Base-by-base conservation (phyloP, 2,113 vertebrate genomes). In the Sturnira hondurensis region DNA sequence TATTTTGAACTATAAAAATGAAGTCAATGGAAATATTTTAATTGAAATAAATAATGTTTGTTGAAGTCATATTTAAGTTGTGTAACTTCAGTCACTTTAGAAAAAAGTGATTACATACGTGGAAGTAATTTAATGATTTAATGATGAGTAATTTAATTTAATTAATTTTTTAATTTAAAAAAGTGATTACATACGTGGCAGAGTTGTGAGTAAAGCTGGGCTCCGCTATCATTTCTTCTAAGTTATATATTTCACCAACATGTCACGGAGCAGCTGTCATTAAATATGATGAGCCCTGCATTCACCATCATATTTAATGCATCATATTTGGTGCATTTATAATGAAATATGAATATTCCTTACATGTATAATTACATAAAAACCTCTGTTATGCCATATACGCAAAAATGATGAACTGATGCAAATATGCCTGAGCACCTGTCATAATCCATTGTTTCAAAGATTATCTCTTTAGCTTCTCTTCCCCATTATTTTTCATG, bases 361-460 rank as follows among this genome's bases (percentile, higher is more conserved):
- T 97, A 74, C 81, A 50, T 92, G 2, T 94, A 87, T 96, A 96
- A 96, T 97, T 97, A 96, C 0, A 0, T 87, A 26, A 91, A 95
- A 96, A 88, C 77, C 84, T 97, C 83, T 97, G 93, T 97, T 97
- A 97, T 43, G 90, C 45, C 28, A 7, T 71, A 26, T 85, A 92
- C 97, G 78, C 90, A 97, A 96, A 97, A 97, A 87, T 96, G 93
- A 97, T 87, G 95, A 97, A 81, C 89, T 95, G 78, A 56, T 80
- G 63, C 65, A 94, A 92, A 28, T 86, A 14, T 2, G 2, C 68
- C 80, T 61, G 92, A 83, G 54, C 96, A 58, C 22, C 41, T 93
- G 52, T 92, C 87, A 92, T 19, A 10, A 1, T 1, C 52, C 43
- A 54, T 20, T 68, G 2, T 84, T 96, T 26, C 36, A 73, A 31